Conservation (phyloP, 2,888 invertebrate genomes). For the Ochropleura plecta region DNA sequence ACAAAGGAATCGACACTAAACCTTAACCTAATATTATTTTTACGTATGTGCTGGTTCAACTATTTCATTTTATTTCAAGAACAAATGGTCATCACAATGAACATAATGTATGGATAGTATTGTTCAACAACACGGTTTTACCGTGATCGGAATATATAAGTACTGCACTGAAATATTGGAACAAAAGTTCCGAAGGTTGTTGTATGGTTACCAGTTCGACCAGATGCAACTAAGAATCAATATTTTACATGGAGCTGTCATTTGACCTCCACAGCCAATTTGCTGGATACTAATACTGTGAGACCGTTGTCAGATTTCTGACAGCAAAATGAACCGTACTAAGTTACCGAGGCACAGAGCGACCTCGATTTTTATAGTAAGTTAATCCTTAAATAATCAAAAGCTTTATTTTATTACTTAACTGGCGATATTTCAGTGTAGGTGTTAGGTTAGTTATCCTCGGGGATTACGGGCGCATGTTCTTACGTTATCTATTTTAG, state of each 20-base stretch:
- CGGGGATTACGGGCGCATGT: too few species aligned
- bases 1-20: too few species aligned
- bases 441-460: too few species aligned
- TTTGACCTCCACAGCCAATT: neutral
- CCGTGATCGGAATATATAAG: constrained; percentile 43
- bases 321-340: neutral
- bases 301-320: neutral
- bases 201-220: neutral
- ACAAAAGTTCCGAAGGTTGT: constrained; percentile 1
- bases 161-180: neutral
- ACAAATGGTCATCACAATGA: neutral
- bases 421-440: too few species aligned
- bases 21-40: neutral
- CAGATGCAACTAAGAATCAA: neutral
- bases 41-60: neutral
- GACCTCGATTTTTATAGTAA: neutral
- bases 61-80: constrained; percentile 28
- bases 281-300: neutral
- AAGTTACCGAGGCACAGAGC: neutral
- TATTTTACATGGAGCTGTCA: neutral
- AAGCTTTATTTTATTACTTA: too few species aligned
- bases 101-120: constrained; percentile 15
- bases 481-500: neutral
- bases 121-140: constrained; percentile 4
- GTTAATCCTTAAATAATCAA: neutral